Evolutionary conservation across 2,113 vertebrate species (phyloP).

Genomic region (Neopipo cinnamomea): DNA sequence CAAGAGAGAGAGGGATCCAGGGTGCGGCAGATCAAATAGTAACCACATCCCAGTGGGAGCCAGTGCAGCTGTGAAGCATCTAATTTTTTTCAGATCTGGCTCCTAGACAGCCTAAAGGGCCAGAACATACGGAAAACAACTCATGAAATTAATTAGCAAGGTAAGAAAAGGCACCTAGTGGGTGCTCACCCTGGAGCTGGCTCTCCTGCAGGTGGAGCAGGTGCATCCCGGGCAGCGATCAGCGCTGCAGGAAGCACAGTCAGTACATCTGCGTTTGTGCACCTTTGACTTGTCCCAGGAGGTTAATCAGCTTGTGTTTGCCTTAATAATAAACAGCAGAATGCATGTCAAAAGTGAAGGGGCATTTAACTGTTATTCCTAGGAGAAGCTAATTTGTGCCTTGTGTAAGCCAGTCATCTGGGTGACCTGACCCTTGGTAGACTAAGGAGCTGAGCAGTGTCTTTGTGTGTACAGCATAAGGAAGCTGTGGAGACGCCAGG

Average conservation of each 20-base stretch:
- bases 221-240: accelerated
- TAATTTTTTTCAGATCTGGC: not conserved
- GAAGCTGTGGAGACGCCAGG: not conserved
- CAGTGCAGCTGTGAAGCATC: accelerated
- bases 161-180: not conserved
- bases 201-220: not conserved
- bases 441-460: not conserved
- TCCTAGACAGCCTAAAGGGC: not conserved
- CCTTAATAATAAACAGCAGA: not conserved
- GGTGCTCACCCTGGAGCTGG: not conserved
- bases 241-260: too few relatives aligned
- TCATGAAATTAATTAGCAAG: not conserved
- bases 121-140: not conserved
- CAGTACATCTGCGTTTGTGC: not conserved
- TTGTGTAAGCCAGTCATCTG: not conserved
- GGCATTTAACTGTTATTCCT: not conserved
- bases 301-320: not conserved
- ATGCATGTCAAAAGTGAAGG: not conserved
- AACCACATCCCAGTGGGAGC: accelerated
- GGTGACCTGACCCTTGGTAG: accelerated
- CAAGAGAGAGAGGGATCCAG: not conserved
- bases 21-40: not conserved
- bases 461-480: accelerated
- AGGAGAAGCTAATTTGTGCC: not conserved
- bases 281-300: not conserved